Conservation (phyloP, 64 coral and sea anemone species). For the Astreopora myriophthalma region DNA sequence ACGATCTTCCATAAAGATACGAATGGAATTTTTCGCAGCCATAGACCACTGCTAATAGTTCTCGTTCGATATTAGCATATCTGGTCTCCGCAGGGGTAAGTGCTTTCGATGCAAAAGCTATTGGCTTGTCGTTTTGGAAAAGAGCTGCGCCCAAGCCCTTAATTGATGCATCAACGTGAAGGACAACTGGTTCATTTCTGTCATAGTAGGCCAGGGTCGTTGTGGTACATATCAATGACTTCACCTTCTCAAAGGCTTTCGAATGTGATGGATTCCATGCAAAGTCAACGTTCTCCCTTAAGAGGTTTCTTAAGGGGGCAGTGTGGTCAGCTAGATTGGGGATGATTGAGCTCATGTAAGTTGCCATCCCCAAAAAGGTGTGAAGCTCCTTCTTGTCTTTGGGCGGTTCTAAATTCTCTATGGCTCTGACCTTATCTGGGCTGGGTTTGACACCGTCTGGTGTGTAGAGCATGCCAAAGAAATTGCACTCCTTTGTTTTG, state of each 20-base stretch:
- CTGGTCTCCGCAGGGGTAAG: background rate
- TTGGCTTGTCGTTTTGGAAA: conserved; percentile 34
- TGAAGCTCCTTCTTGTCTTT: conserved; percentile 57
- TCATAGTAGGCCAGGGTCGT: conserved; percentile 33
- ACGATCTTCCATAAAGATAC: background rate
- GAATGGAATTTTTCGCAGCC: background rate
- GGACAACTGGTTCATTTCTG: background rate
- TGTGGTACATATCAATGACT: conserved; percentile 10
- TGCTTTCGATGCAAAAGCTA: background rate
- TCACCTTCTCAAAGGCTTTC: conserved; percentile 59
- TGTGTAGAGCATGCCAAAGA: conserved; percentile 63
- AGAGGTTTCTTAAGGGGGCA: conserved; percentile 40
- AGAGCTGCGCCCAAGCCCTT: conserved; percentile 55
- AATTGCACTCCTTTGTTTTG: conserved; percentile 60
- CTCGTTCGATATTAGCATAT: background rate
- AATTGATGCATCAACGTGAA: conserved; percentile 49
- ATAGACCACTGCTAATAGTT: background rate
- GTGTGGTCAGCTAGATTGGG: conserved; percentile 61
- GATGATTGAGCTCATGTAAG: conserved; percentile 56
- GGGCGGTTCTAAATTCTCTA: conserved; percentile 35
- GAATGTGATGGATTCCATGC: conserved; percentile 30
- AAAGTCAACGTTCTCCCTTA: conserved; percentile 28
- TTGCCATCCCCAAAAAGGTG: conserved; percentile 59
- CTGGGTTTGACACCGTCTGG: conserved; percentile 63
- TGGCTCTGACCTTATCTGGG: conserved; percentile 57